Percentiles rank a stretch among this genome's conserved stretches.
Conservation (phyloP, 2,113 vertebrate species). For the Cebus imitator region DNA sequence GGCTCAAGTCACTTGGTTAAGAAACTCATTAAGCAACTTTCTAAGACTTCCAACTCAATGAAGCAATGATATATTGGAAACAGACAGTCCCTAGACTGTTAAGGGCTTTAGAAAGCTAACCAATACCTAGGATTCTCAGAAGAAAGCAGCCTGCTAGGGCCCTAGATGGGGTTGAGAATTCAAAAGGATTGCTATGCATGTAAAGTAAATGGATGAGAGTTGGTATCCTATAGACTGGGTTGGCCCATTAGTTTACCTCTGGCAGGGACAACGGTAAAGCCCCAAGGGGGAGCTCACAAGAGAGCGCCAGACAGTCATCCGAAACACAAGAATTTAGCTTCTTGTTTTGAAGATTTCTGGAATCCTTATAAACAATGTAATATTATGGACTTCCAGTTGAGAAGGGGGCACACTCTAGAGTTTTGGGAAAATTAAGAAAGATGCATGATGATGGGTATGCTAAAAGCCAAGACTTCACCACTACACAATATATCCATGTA, state of each 20-base stretch:
- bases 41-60: background rate
- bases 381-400: background rate
- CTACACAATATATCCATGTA: background rate
- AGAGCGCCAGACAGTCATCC: background rate
- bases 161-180: background rate
- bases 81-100: background rate
- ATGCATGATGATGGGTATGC: background rate
- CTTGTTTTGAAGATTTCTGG: background rate
- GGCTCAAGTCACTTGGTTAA: slow-evolving; percentile 16
- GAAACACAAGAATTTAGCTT: background rate
- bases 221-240: background rate
- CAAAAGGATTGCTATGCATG: background rate
- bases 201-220: background rate
- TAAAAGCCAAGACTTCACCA: background rate
- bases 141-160: background rate
- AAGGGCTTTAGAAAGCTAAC: background rate
- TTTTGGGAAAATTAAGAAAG: background rate
- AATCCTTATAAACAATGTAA: background rate
- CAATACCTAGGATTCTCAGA: background rate
- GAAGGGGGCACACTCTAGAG: background rate
- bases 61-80: background rate
- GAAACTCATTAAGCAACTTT: background rate
- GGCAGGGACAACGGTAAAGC: background rate
- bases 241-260: background rate
- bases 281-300: background rate